A percentile compares a stretch with the other conserved stretches of the same genome.
Evolutionary conservation across 2,797 vertebrate species (phyloP).

Genomic region (Muscicapa comitata): DNA sequence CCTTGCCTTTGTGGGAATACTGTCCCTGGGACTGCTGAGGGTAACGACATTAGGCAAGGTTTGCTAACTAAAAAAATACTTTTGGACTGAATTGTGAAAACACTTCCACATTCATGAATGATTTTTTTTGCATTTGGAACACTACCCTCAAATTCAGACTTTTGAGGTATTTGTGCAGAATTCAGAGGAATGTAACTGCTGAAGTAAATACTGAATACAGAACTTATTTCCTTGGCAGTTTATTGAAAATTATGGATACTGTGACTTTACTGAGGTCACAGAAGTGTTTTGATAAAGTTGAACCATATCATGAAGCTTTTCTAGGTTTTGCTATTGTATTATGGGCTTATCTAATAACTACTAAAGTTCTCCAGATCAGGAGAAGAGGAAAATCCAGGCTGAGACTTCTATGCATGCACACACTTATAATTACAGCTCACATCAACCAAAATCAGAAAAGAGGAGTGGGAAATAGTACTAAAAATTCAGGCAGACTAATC

Average conservation of each 20-base stretch:
- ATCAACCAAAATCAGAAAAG: background rate
- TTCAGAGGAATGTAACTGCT: background rate
- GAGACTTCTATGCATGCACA: background rate
- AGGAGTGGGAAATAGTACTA: background rate
- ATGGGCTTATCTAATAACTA: background rate
- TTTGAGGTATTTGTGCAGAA: background rate
- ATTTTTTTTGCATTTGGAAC: background rate
- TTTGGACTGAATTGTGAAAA: background rate
- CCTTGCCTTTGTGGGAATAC: background rate
- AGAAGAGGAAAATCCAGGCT: background rate
- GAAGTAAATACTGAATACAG: background rate
- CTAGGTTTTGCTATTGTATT: background rate
- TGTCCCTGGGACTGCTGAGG: background rate
- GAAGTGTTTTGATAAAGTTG: background rate
- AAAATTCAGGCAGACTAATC: background rate
- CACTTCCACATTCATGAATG: fast-evolving
- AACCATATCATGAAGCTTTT: background rate
- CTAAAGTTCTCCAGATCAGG: background rate
- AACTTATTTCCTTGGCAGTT: background rate
- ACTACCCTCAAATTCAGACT: background rate
- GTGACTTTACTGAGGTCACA: background rate
- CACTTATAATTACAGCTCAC: background rate
- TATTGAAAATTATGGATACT: background rate
- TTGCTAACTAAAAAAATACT: background rate
- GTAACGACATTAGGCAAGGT: background rate